Evolutionary conservation across 1,140 invertebrate genomes (phyloP).

Genomic region (Drosophila sp.): DNA sequence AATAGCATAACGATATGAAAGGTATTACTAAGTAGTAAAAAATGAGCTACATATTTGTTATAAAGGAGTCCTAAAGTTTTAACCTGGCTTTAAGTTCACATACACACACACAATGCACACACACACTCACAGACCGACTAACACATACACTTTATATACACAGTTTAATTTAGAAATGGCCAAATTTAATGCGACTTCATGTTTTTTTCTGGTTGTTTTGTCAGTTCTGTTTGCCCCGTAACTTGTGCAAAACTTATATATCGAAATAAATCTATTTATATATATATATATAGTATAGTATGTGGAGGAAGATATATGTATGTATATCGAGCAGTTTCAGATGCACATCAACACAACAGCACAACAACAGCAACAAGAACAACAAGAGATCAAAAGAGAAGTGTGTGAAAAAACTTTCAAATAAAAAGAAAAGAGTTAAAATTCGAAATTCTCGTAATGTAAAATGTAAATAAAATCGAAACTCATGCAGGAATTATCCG

Average conservation of each 20-base stretch:
- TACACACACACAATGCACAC: conserved; percentile 5
- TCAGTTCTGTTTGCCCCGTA: conserved; percentile 1
- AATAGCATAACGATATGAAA: background rate
- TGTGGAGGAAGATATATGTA: background rate
- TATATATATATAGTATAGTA: conserved; percentile 10
- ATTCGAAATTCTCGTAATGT: conserved; percentile 32
- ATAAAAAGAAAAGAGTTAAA: too few species aligned
- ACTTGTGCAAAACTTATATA: conserved; percentile 30
- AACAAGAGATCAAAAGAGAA: background rate
- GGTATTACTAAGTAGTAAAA: background rate
- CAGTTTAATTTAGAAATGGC: background rate
- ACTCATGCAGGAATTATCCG: conserved; percentile 54
- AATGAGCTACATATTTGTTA: background rate
- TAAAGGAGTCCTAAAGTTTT: background rate
- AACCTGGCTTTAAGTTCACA: background rate
- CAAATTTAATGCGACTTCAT: background rate
- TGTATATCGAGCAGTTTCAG: conserved; percentile 18
- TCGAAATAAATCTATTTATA: conserved; percentile 10
- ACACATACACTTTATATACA: conserved; percentile 5
- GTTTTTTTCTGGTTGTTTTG: background rate
- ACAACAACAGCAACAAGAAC: conserved; percentile 5
- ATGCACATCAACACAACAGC: conserved; percentile 20
- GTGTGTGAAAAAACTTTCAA: background rate
- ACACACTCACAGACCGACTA: conserved; percentile 15
- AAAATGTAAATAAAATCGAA: conserved; percentile 50